Percentiles rank a stretch among this genome's conserved stretches.
Conservation (phyloP, 2,113 vertebrate genomes). For the Carollia perspicillata region DNA sequence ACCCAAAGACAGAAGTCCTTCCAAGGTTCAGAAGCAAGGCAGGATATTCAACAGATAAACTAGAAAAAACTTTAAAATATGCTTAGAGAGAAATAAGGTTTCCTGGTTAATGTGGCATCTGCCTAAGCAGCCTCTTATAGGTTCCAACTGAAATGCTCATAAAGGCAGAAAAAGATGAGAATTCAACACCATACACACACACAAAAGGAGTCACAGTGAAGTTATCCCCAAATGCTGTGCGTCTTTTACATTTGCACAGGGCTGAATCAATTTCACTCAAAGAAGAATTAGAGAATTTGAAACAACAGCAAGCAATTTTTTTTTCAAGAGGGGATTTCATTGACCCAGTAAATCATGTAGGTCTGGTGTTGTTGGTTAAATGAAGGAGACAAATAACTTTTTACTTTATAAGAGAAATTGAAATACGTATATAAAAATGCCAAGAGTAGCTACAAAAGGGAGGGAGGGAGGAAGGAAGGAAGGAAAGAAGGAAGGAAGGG, state of each 20-base stretch:
- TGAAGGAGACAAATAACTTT: background rate
- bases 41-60: background rate
- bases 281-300: background rate
- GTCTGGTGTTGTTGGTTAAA: background rate
- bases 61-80: background rate
- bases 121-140: background rate
- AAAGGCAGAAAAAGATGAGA: background rate
- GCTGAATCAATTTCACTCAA: background rate
- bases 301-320: background rate
- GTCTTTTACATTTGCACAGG: background rate
- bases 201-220: background rate
- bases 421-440: background rate
- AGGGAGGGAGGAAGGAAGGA: background rate
- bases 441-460: background rate
- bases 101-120: background rate
- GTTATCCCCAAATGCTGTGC: background rate
- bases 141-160: background rate
- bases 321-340: background rate
- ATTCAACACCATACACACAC: background rate
- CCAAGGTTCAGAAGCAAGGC: background rate
- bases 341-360: background rate
- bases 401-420: background rate
- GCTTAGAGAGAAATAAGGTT: background rate
- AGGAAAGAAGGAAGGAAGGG: background rate
- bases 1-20: background rate